These are phyloP conservation scores for Drosophila setifemur DNA, from an alignment of 1,140 invertebrate genomes.

Conservation along the genomic window DNA sequence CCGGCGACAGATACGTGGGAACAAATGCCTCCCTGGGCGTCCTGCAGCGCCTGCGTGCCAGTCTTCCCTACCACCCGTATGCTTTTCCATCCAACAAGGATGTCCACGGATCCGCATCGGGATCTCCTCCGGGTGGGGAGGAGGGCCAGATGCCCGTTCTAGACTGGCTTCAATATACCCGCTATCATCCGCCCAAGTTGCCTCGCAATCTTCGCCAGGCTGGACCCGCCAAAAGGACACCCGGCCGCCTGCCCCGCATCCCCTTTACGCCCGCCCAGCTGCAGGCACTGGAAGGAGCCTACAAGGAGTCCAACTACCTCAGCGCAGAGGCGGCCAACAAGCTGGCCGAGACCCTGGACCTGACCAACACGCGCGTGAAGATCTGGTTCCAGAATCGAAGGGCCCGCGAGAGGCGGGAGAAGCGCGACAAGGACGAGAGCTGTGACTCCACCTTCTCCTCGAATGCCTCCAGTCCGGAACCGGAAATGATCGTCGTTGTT, in stretches of 20 bases:
- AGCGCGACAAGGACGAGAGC: slow-evolving; percentile 77
- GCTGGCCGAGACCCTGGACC: slow-evolving; percentile 81
- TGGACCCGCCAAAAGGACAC: slow-evolving; percentile 82
- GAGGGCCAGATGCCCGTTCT: slow-evolving; percentile 68
- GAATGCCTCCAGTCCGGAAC: slow-evolving; percentile 78
- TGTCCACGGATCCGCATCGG: background rate
- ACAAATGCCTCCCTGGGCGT: slow-evolving; percentile 70
- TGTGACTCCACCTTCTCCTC: slow-evolving; percentile 77
- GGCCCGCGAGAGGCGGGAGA: slow-evolving; percentile 87
- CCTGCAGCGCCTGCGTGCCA: slow-evolving; percentile 36
- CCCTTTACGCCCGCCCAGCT: slow-evolving; percentile 83
- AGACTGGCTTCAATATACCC: slow-evolving; percentile 88
- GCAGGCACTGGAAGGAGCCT: slow-evolving; percentile 83
- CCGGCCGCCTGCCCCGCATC: slow-evolving; percentile 83
- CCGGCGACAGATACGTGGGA: slow-evolving; percentile 78
- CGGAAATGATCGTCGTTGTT: slow-evolving; percentile 59
- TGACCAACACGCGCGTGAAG: slow-evolving; percentile 87
- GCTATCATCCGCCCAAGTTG: slow-evolving; percentile 89
- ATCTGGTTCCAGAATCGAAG: slow-evolving; percentile 93
- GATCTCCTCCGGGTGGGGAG: slow-evolving; percentile 15
- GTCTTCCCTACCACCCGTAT: slow-evolving; percentile 50
- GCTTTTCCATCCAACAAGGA: slow-evolving; percentile 27
- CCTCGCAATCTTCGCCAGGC: slow-evolving; percentile 83
- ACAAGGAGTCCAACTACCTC: slow-evolving; percentile 83
- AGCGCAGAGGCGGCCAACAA: slow-evolving; percentile 83